phyloP scores from a whole-genome alignment of 2,888 invertebrate genomes.

The Thecocarcelia acutangulata region DNA sequence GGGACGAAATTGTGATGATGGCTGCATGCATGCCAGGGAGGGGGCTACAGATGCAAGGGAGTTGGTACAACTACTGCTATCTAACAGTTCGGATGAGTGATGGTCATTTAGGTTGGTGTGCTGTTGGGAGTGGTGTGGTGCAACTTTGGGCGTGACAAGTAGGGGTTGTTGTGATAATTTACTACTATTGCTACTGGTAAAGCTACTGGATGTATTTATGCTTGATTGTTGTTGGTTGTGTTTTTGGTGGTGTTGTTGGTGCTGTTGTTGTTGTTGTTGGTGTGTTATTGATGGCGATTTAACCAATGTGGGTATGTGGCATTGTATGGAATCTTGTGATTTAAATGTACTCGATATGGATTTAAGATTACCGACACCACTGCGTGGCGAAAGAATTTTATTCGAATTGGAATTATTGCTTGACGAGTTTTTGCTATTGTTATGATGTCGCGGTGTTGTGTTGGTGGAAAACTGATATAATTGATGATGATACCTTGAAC shows the following conservation, averaged over 20 bases:
- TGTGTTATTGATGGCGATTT: conserved; percentile 80
- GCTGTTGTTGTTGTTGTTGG: conserved; percentile 76
- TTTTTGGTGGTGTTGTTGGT: conserved; percentile 72
- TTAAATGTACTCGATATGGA: conserved; percentile 81
- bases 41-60: conserved; percentile 78
- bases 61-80: conserved; percentile 75
- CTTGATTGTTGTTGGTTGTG: conserved; percentile 62
- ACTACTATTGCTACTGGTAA: conserved; percentile 75
- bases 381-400: conserved; percentile 81
- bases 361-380: conserved; percentile 79
- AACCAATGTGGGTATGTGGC: conserved; percentile 81
- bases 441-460: conserved; percentile 83
- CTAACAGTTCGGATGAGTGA: conserved; percentile 74
- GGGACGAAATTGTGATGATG: conserved; percentile 82
- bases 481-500: conserved; percentile 85
- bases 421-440: conserved; percentile 78
- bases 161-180: conserved; percentile 76
- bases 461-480: conserved; percentile 82
- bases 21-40: conserved; percentile 80
- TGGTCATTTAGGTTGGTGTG: conserved; percentile 70
- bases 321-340: conserved; percentile 81
- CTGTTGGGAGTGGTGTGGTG: conserved; percentile 72
- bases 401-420: conserved; percentile 75
- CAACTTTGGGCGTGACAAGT: conserved; percentile 78
- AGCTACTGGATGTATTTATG: conserved; percentile 72